Percentiles rank a stretch among this genome's conserved stretches.
These are phyloP conservation scores for Leucoptera coffeella DNA, from an alignment of 2,888 invertebrate genomes.

Conservation along the genomic window DNA sequence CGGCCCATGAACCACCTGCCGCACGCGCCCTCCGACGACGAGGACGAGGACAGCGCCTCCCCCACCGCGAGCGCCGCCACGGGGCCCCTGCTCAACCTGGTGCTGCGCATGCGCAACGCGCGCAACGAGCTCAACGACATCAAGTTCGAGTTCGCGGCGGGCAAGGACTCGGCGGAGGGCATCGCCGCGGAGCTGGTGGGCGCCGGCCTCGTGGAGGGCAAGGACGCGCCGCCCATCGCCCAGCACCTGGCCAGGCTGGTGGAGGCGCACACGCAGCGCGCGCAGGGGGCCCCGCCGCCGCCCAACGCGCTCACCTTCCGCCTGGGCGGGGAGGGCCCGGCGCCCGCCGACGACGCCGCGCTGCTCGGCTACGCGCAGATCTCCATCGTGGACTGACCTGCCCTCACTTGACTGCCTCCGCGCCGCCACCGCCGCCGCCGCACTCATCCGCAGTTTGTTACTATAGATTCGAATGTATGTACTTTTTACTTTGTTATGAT, in stretches of 20 bases:
- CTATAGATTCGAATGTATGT: slow-evolving; percentile 10
- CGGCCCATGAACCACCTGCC: slow-evolving; percentile 58
- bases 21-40: slow-evolving; percentile 55
- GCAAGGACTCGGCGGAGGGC: slow-evolving; percentile 88
- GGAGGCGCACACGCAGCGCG: slow-evolving; percentile 52
- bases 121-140: slow-evolving; percentile 95
- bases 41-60: slow-evolving; percentile 46
- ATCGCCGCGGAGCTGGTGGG: slow-evolving; percentile 96
- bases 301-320: slow-evolving; percentile 81
- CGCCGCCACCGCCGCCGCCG: too few relatives aligned
- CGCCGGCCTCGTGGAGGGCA: slow-evolving; percentile 85
- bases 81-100: slow-evolving; percentile 69
- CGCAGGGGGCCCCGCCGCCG: slow-evolving; percentile 28
- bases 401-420: too few relatives aligned
- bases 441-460: background rate
- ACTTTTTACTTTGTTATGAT: slow-evolving; percentile 36
- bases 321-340: slow-evolving; percentile 54
- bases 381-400: slow-evolving; percentile 81
- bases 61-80: slow-evolving; percentile 14
- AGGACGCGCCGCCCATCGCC: slow-evolving; percentile 89
- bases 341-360: slow-evolving; percentile 87
- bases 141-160: slow-evolving; percentile 93
- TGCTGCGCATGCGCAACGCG: slow-evolving; percentile 85
- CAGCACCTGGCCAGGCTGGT: slow-evolving; percentile 87
- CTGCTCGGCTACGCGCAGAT: slow-evolving; percentile 97